Percentiles rank a stretch among this genome's conserved stretches.
Evolutionary conservation across 2,888 invertebrate species (phyloP).

Genomic region (Ectemnius cavifrons): DNA sequence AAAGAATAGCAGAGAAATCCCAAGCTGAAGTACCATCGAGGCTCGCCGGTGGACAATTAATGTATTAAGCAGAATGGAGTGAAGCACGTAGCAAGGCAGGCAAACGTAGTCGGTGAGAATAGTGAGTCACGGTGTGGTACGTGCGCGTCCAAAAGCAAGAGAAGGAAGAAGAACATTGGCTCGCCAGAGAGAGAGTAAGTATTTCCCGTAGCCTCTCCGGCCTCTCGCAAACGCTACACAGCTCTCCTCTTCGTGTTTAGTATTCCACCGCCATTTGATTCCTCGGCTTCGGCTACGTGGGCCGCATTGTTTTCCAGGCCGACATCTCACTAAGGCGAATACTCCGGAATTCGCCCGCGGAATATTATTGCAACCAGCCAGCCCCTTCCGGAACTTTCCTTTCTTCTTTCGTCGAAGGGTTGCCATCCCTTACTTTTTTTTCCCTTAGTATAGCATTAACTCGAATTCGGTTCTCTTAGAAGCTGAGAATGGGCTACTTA

Average conservation of each 20-base stretch:
- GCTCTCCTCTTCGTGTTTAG: constrained; percentile 47
- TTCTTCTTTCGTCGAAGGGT: not conserved
- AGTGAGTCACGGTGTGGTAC: constrained; percentile 55
- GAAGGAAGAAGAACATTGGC: constrained; percentile 7
- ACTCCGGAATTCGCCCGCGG: constrained; percentile 58
- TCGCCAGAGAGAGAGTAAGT: constrained; percentile 42
- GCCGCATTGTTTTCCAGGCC: constrained; percentile 67
- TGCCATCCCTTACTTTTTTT: not conserved
- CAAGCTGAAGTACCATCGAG: no score
- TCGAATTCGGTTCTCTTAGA: no score
- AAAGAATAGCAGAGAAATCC: no score
- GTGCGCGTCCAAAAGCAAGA: constrained; percentile 41
- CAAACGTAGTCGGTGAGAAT: constrained; percentile 37
- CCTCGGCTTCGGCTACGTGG: constrained; percentile 63
- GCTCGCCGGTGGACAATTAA: no score
- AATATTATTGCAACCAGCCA: constrained; percentile 55
- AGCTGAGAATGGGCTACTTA: no score
- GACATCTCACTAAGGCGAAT: constrained; percentile 60
- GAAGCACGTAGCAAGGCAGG: constrained; percentile 23
- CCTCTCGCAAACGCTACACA: not conserved
- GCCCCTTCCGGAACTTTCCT: not conserved
- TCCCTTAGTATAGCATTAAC: no score
- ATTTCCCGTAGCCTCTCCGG: constrained; percentile 29
- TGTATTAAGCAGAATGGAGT: constrained; percentile 5
- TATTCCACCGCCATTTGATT: constrained; percentile 64